Percentiles rank a stretch among this genome's conserved stretches.
These are phyloP conservation scores for Rhorus exstirpatorius DNA, from an alignment of 2,888 invertebrate species.

Conservation along the genomic window DNA sequence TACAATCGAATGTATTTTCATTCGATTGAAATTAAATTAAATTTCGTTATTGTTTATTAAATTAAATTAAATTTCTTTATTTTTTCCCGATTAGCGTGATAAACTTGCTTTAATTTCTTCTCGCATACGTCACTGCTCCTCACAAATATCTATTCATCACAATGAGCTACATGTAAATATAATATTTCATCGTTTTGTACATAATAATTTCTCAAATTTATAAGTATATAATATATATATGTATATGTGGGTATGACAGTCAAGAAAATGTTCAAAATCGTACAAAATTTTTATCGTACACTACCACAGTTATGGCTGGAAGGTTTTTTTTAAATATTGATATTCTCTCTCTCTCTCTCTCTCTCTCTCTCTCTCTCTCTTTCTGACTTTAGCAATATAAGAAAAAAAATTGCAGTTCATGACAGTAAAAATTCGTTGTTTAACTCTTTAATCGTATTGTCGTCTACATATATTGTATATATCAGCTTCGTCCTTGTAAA, in stretches of 20 bases:
- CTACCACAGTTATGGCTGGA: background rate
- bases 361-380: constrained; percentile 29
- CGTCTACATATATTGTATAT: constrained; percentile 16
- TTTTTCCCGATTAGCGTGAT: background rate
- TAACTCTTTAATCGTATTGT: constrained; percentile 41
- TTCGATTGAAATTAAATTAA: too few species aligned
- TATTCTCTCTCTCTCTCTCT: constrained; percentile 37
- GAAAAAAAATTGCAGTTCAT: background rate
- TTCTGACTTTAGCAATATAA: constrained; percentile 20
- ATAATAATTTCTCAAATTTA: constrained; percentile 11
- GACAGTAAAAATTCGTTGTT: constrained; percentile 21
- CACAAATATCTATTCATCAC: constrained; percentile 31
- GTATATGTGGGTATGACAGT: background rate
- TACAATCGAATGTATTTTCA: too few species aligned
- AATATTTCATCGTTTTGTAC: constrained; percentile 35
- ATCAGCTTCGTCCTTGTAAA: constrained; percentile 54
- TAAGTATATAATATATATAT: background rate
- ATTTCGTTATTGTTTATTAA: too few species aligned
- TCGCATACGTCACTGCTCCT: constrained; percentile 10
- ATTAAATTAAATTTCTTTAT: too few species aligned
- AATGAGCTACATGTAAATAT: too few species aligned
- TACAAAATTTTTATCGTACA: background rate
- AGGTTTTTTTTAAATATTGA: constrained; percentile 13
- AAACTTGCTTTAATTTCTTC: background rate
- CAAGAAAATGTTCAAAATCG: background rate